These are phyloP conservation scores for Esperia sulphurella DNA, from an alignment of 2,888 invertebrate genomes.

Conservation along the genomic window DNA sequence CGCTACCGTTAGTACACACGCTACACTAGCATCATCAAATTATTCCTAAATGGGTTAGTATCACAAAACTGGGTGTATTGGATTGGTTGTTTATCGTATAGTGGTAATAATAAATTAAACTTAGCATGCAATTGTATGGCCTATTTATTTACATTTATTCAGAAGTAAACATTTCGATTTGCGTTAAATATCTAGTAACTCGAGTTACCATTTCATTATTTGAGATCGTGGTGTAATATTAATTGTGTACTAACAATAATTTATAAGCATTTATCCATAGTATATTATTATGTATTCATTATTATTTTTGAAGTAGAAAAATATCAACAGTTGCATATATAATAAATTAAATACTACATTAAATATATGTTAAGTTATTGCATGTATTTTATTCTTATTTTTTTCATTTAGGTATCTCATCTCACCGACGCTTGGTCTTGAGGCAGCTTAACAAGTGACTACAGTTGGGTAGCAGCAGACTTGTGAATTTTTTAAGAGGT, in stretches of 20 bases:
- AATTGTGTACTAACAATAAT: too few species aligned
- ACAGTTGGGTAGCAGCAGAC: conserved; percentile 33
- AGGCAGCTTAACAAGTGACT: conserved; percentile 37
- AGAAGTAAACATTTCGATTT: too few species aligned
- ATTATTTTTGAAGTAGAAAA: too few species aligned
- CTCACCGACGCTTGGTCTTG: conserved; percentile 20
- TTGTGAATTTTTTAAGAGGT: conserved; percentile 40
- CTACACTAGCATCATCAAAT: conserved; percentile 17
- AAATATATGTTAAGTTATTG: too few species aligned
- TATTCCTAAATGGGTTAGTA: conserved; percentile 3
- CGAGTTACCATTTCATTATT: too few species aligned
- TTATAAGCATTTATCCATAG: too few species aligned
- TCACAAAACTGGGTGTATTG: conserved; percentile 9
- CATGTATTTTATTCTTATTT: too few species aligned
- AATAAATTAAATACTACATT: too few species aligned
- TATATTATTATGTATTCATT: too few species aligned
- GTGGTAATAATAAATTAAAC: background rate
- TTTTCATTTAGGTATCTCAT: conserved; percentile 7
- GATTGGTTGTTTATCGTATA: background rate
- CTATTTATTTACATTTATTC: too few species aligned
- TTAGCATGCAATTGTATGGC: background rate
- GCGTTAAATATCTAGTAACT: background rate
- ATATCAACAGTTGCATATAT: too few species aligned
- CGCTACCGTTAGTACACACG: conserved; percentile 53
- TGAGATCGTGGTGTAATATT: too few species aligned